Conservation (phyloP, 2,888 invertebrate species). For the Noctua pronuba region DNA sequence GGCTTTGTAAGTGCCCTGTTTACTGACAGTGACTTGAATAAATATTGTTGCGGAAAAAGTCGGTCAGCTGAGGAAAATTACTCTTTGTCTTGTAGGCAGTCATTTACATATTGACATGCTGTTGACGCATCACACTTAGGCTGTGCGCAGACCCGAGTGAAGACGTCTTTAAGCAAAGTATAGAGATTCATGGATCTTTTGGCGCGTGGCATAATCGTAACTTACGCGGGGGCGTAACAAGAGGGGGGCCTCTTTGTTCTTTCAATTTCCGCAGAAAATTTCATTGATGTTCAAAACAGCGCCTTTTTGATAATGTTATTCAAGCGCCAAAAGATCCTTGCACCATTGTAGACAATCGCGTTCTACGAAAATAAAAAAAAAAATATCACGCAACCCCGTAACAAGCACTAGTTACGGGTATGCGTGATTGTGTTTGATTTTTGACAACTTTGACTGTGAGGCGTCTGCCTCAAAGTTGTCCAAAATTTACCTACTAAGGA, state of each 20-base stretch:
- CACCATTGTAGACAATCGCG: background rate
- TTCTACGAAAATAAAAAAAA: background rate
- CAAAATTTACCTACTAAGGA: background rate
- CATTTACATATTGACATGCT: slow-evolving; percentile 45
- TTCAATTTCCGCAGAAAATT: background rate
- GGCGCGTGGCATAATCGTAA: background rate
- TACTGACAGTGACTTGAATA: slow-evolving; percentile 43
- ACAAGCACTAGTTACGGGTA: too few relatives aligned
- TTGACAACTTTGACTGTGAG: too few relatives aligned
- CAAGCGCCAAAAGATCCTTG: background rate
- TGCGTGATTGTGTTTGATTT: too few relatives aligned
- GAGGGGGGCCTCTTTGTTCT: background rate
- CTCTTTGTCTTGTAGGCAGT: slow-evolving; percentile 23
- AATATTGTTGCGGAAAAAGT: slow-evolving; percentile 50
- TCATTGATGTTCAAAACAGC: background rate
- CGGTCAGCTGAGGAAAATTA: slow-evolving; percentile 39
- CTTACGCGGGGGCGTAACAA: too few relatives aligned
- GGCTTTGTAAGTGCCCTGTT: slow-evolving; percentile 42
- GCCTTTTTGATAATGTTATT: background rate
- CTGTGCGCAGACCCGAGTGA: slow-evolving; percentile 13
- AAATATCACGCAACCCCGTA: background rate
- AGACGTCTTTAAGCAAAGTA: background rate
- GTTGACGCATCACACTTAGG: slow-evolving; percentile 23
- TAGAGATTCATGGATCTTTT: background rate
- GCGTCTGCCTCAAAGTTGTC: background rate